Percentiles rank a stretch among this genome's conserved stretches.
Conservation (phyloP, 2,113 vertebrate genomes). For the Nibea coibor region DNA sequence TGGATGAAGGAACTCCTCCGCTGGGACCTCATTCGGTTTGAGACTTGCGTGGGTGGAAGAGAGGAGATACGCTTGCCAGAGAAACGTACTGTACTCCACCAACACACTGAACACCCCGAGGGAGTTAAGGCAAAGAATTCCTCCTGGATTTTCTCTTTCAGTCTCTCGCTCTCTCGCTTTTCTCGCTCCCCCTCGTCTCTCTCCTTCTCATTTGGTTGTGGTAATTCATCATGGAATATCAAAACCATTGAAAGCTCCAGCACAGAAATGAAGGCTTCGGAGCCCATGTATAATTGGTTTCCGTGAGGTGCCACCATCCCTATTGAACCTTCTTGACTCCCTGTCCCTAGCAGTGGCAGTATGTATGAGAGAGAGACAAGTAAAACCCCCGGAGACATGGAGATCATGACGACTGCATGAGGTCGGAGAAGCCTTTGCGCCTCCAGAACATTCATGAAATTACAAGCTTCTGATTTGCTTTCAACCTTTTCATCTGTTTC, state of each 20-base stretch:
- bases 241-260: constrained; percentile 65
- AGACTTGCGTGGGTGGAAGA: constrained; percentile 74
- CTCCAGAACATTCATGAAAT: constrained; percentile 36
- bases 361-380: constrained; percentile 55
- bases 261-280: constrained; percentile 57
- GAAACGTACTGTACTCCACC: constrained; percentile 72
- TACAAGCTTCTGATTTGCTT: constrained; percentile 39
- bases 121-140: constrained; percentile 68
- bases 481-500: constrained; percentile 3
- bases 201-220: constrained; percentile 70
- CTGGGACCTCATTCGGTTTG: constrained; percentile 67
- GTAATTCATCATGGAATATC: constrained; percentile 78
- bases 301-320: constrained; percentile 60
- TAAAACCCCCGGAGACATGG: constrained; percentile 19
- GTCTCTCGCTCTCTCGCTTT: constrained; percentile 42
- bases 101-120: constrained; percentile 62
- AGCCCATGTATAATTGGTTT: constrained; percentile 71
- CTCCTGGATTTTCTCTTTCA: constrained; percentile 71
- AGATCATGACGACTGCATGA: constrained; percentile 14
- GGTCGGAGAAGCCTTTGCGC: constrained; percentile 1
- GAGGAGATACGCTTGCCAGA: constrained; percentile 66
- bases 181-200: constrained; percentile 9
- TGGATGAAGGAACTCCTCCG: constrained; percentile 75
- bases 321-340: constrained; percentile 69
- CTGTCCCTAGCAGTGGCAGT: constrained; percentile 43